A percentile compares a stretch with the other conserved stretches of the same genome.
phyloP scores from a whole-genome alignment of 2,888 invertebrate species.

The Sicus ferrugineus region DNA sequence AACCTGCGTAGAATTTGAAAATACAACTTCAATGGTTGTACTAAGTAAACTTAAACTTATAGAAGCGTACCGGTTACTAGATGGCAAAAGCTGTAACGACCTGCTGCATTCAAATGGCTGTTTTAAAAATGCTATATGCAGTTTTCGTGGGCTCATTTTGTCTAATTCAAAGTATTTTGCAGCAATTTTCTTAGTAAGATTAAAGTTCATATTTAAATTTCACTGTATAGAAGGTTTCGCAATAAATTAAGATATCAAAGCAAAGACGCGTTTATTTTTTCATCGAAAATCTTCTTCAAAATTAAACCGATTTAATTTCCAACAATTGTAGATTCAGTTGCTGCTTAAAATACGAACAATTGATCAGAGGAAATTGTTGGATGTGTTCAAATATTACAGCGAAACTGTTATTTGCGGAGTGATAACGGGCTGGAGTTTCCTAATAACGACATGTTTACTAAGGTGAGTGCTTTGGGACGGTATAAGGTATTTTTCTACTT shows the following conservation, averaged over 20 bases:
- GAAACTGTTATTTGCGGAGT: slow-evolving; percentile 44
- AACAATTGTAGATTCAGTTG: slow-evolving; percentile 43
- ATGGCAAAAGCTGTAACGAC: slow-evolving; percentile 45
- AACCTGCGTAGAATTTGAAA: not conserved
- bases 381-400: slow-evolving; percentile 44
- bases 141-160: slow-evolving; percentile 38
- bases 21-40: slow-evolving; percentile 50
- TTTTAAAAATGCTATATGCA: slow-evolving; percentile 34
- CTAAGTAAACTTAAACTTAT: slow-evolving; percentile 47
- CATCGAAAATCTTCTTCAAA: not conserved
- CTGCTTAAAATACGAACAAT: slow-evolving; percentile 42
- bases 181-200: slow-evolving; percentile 48
- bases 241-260: too few species aligned
- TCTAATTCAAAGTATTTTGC: slow-evolving; percentile 51
- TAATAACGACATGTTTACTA: slow-evolving; percentile 44
- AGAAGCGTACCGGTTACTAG: slow-evolving; percentile 38
- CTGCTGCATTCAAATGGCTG: slow-evolving; percentile 51
- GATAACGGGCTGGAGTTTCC: slow-evolving; percentile 38
- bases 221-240: too few species aligned
- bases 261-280: too few species aligned
- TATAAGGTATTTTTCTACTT: not conserved
- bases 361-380: slow-evolving; percentile 37
- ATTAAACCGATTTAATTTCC: not conserved
- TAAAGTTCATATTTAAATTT: too few species aligned
- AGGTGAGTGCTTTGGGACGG: slow-evolving; percentile 43